A percentile compares a stretch with the other conserved stretches of the same genome.
phyloP scores from a whole-genome alignment of 2,113 vertebrate species.

The Bungarus multicinctus region DNA sequence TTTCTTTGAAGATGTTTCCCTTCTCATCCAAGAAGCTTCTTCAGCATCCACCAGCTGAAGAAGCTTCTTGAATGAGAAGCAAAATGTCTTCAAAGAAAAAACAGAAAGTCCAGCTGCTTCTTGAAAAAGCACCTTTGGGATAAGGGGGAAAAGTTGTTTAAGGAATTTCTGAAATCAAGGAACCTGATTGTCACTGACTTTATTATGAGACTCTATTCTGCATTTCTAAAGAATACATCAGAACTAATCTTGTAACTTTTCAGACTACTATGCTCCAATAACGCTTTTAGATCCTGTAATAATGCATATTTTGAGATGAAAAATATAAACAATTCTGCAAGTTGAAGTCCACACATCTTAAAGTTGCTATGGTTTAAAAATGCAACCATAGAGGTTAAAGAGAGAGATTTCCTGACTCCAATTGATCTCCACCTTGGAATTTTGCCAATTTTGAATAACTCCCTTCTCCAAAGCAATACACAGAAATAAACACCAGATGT shows the following conservation, averaged over 20 bases:
- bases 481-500: slow-evolving; percentile 20
- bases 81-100: too few species aligned
- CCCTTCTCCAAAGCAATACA: slow-evolving; percentile 5
- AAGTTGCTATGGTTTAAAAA: not conserved
- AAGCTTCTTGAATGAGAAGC: too few species aligned
- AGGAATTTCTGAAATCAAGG: not conserved
- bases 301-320: not conserved
- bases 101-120: too few species aligned
- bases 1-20: too few species aligned
- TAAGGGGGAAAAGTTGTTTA: not conserved
- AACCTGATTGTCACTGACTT: not conserved
- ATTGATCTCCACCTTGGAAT: slow-evolving; percentile 6
- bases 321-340: not conserved
- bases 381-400: not conserved
- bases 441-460: not conserved
- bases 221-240: not conserved
- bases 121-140: too few species aligned
- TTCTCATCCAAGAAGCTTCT: too few species aligned
- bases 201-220: not conserved
- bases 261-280: not conserved
- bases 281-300: not conserved
- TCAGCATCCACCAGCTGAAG: too few species aligned
- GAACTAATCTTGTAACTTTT: not conserved
- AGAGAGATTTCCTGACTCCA: not conserved
- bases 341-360: not conserved